Conservation (phyloP, 1,140 invertebrate species). For the Papilio polyxenes region DNA sequence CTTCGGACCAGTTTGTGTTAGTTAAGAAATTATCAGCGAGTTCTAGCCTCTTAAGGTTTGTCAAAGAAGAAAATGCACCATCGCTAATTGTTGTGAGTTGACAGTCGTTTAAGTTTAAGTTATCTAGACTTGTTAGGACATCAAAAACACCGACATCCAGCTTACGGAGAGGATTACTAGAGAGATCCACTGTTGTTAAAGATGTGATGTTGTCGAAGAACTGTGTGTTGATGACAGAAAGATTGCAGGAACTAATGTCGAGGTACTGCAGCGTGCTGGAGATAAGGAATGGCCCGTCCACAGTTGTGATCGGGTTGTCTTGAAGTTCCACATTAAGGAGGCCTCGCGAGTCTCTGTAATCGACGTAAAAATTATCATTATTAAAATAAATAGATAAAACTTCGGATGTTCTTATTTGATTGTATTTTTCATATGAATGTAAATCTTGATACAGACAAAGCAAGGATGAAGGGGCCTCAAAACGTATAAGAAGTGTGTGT, state of each 20-base stretch:
- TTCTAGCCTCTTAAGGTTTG: conserved; percentile 84
- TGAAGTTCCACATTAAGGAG: conserved; percentile 86
- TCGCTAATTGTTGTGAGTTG: conserved; percentile 82
- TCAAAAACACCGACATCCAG: conserved; percentile 83
- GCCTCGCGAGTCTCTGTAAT: conserved; percentile 84
- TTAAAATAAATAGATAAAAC: background rate
- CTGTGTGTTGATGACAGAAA: conserved; percentile 81
- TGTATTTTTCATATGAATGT: background rate
- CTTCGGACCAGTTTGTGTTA: conserved; percentile 82
- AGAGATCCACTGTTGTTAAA: conserved; percentile 85
- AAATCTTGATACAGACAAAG: conserved; percentile 7
- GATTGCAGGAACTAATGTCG: conserved; percentile 84
- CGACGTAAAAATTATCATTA: conserved; percentile 41
- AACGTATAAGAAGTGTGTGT: conserved; percentile 45
- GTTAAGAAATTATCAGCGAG: conserved; percentile 83
- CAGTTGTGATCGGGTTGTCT: conserved; percentile 83
- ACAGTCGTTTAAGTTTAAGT: conserved; percentile 84
- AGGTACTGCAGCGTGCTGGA: conserved; percentile 85
- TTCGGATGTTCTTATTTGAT: too few species aligned
- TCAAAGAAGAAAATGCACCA: conserved; percentile 81
- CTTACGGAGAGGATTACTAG: conserved; percentile 83
- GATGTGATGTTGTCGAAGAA: conserved; percentile 86
- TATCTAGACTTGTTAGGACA: conserved; percentile 83
- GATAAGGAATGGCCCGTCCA: conserved; percentile 84
- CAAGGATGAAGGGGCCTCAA: conserved; percentile 32